phyloP scores from a whole-genome alignment of 2,113 vertebrate genomes.

The Aegithalos caudatus region DNA sequence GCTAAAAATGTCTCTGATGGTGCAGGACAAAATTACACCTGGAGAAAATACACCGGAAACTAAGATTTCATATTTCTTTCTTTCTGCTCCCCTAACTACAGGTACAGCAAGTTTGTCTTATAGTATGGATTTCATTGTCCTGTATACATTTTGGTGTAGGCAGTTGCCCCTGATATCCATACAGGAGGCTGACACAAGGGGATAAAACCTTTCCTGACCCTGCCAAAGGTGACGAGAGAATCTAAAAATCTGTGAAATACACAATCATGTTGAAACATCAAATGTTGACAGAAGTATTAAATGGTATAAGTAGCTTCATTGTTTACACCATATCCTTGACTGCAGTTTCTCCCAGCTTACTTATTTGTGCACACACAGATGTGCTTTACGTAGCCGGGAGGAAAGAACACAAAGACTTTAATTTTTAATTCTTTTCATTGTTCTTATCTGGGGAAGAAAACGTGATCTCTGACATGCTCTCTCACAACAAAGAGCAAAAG shows the following conservation, averaged over 20 bases:
- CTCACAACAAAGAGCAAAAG: background rate
- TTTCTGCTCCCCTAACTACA: background rate
- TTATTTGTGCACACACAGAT: background rate
- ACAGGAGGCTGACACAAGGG: background rate
- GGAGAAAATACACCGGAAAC: background rate
- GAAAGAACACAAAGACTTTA: background rate
- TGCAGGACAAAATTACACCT: background rate
- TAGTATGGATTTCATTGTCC: background rate
- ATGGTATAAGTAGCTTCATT: background rate
- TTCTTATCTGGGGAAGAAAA: background rate
- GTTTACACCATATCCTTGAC: background rate
- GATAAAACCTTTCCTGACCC: background rate
- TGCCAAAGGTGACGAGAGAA: background rate
- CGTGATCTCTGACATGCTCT: background rate
- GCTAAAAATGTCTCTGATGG: background rate
- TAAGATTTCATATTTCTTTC: background rate
- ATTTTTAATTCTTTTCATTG: background rate
- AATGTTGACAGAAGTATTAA: background rate
- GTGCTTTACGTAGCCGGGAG: background rate
- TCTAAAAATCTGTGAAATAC: background rate
- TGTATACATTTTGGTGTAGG: background rate
- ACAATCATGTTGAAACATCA: background rate
- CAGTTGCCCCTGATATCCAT: background rate
- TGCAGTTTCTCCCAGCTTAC: background rate
- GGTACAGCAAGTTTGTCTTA: background rate